Percentiles rank a stretch among this genome's conserved stretches.
Conservation (phyloP, 1,140 invertebrate genomes). For the Zeugodacus cucurbitae region DNA sequence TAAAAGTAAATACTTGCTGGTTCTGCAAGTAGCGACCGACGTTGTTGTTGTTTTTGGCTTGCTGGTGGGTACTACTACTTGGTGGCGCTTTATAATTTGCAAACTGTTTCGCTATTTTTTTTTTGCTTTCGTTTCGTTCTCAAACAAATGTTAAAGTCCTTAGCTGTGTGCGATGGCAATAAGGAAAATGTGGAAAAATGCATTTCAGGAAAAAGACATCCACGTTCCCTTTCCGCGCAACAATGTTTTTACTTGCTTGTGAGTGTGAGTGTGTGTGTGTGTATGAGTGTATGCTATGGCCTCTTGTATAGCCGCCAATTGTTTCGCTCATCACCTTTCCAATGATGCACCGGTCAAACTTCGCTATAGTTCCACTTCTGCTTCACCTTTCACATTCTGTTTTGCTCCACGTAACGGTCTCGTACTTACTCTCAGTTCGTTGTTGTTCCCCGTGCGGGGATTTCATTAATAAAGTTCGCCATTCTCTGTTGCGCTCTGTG, state of each 20-base stretch:
- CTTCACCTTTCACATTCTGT: background rate
- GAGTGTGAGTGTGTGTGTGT: background rate
- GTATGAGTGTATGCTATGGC: background rate
- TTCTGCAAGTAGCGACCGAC: background rate
- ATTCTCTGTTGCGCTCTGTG: background rate
- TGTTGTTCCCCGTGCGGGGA: background rate
- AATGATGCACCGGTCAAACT: background rate
- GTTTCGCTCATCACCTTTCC: background rate
- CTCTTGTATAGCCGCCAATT: background rate
- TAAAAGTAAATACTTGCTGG: slow-evolving; percentile 23
- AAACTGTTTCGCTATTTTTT: background rate
- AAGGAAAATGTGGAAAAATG: background rate
- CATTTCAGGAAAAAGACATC: background rate
- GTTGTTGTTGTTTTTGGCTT: background rate
- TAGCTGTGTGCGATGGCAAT: background rate
- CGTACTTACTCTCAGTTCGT: background rate
- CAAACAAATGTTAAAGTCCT: background rate
- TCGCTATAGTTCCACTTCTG: background rate
- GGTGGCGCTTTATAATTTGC: background rate
- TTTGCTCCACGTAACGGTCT: background rate
- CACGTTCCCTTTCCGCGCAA: background rate
- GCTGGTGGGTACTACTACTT: background rate
- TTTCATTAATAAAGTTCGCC: slow-evolving; percentile 29
- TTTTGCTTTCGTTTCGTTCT: background rate
- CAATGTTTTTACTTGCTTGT: background rate